A percentile compares a stretch with the other conserved stretches of the same genome.
Evolutionary conservation across 2,888 invertebrate species (phyloP).

Genomic region (Hirtodrosophila confusa): DNA sequence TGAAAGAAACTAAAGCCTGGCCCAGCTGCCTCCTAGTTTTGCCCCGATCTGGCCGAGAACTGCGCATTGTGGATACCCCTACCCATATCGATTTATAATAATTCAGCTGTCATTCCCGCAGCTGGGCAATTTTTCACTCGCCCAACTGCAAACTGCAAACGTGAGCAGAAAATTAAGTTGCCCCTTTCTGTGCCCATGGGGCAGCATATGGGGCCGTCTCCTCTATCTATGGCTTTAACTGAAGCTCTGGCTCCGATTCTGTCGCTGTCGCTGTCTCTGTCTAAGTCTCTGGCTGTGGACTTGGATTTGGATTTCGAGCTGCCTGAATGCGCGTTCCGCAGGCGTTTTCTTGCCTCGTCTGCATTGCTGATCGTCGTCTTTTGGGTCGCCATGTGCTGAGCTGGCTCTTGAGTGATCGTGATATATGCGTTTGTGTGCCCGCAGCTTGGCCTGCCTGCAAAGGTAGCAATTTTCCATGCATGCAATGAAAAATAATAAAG

Average conservation of each 20-base stretch:
- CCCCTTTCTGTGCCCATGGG: conserved; percentile 19
- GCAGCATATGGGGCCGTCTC: conserved; percentile 34
- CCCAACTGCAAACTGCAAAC: conserved; percentile 69
- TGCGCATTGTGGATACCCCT: not conserved
- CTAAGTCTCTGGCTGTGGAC: not conserved
- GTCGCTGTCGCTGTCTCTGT: conserved; percentile 5
- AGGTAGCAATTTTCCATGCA: conserved; percentile 81
- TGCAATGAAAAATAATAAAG: conserved; percentile 71
- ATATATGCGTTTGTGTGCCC: conserved; percentile 69
- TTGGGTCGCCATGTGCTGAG: conserved; percentile 64
- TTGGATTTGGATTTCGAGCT: conserved; percentile 58
- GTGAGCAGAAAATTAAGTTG: conserved; percentile 81
- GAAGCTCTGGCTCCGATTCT: conserved; percentile 26
- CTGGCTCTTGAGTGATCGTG: conserved; percentile 75
- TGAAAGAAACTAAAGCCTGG: too few relatives aligned
- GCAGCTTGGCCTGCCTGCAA: conserved; percentile 64
- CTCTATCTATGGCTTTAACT: conserved; percentile 17
- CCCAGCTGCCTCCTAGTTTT: not conserved
- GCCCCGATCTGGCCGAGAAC: not conserved
- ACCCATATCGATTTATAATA: conserved; percentile 81
- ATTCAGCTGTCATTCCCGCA: conserved; percentile 81
- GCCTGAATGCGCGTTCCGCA: conserved; percentile 57
- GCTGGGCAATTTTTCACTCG: conserved; percentile 74
- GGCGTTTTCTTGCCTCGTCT: conserved; percentile 51
- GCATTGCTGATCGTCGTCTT: conserved; percentile 51